Evolutionary conservation across 1,140 invertebrate species (phyloP), one percentile per base, ranked within the genome.

Genomic region (Papilio xuthus): DNA sequence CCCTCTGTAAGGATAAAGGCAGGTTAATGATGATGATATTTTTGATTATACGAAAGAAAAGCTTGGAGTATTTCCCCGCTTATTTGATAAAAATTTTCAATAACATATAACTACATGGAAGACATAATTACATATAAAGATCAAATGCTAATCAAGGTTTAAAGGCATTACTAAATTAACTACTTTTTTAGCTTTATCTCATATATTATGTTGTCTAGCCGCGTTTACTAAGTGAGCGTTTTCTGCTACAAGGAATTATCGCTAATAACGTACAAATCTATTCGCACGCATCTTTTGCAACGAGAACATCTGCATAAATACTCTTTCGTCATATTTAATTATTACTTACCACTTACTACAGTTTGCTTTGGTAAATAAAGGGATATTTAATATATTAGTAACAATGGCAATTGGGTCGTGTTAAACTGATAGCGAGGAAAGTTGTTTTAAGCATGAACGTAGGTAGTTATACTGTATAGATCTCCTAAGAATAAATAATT

Each of bases 281-380:
- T 67, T 67, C 60, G 26, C 60, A 67, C 26, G 60, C 60, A 67
- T 67, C 60, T 67, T 26, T 67, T 67, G 26, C 60, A 67, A 67
- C 60, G 23, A 67, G 60, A 67, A 67, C 60, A 67, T 67, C 60
- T 28, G 60, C 60, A 67, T 67, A 67, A 67, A 67, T 67, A 67
- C 60, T 67, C 26, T 67, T 67, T 67, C 60, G 60, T 67, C 60
- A 67, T 28, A 32, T 67, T 67, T 32, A 67, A 67, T 28, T 67
- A 10, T 4, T 18, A 13, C 23, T 67, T 20, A 56, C 53, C 23
- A 56, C n/a, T 56, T 18, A 63, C 56, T 63, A 15, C 60, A 15
- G 60, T 63, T 63, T 63, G 32, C 26, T 67, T 67, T 67, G 13
- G 4, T 18, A 28, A 67, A 67, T 67, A 15, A 53, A 20, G 50